phyloP scores from a whole-genome alignment of 1,140 invertebrate genomes.

The Pogonomyrmex barbatus region DNA sequence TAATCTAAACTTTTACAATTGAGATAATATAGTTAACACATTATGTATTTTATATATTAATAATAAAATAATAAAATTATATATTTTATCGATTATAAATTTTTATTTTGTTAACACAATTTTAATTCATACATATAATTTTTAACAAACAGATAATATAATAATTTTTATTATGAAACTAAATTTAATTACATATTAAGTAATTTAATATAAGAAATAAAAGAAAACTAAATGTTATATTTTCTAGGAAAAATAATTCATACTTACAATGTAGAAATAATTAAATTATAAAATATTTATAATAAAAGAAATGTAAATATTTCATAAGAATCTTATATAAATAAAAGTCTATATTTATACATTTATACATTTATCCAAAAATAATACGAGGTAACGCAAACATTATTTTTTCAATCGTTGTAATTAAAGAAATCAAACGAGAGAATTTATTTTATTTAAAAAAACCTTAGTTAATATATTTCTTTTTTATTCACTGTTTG shows the following conservation, averaged over 20 bases:
- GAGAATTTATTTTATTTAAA: background rate
- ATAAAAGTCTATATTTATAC: background rate
- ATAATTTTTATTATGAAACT: background rate
- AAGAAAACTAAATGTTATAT: conserved; percentile 6
- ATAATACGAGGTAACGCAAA: conserved; percentile 5
- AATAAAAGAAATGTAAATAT: conserved; percentile 11
- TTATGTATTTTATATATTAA: background rate
- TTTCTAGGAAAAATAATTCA: conserved; percentile 34
- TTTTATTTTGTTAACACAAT: conserved; percentile 1
- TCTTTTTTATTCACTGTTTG: background rate
- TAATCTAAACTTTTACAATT: background rate
- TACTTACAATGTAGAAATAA: conserved; percentile 26
- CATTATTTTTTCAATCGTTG: conserved; percentile 6
- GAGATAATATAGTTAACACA: conserved; percentile 22
- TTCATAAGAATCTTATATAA: conserved; percentile 11
- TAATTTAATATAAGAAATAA: conserved; percentile 1
- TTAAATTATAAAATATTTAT: conserved; percentile 13
- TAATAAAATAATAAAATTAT: background rate
- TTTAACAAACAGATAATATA: background rate
- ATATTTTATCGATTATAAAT: background rate
- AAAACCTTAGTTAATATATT: background rate
- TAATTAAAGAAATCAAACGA: conserved; percentile 38
- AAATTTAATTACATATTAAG: conserved; percentile 5
- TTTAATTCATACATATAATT: conserved; percentile 20
- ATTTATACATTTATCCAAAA: conserved; percentile 18